Evolutionary conservation across 2,888 invertebrate genomes (phyloP).

Genomic region (Caenorhabditis becei): DNA sequence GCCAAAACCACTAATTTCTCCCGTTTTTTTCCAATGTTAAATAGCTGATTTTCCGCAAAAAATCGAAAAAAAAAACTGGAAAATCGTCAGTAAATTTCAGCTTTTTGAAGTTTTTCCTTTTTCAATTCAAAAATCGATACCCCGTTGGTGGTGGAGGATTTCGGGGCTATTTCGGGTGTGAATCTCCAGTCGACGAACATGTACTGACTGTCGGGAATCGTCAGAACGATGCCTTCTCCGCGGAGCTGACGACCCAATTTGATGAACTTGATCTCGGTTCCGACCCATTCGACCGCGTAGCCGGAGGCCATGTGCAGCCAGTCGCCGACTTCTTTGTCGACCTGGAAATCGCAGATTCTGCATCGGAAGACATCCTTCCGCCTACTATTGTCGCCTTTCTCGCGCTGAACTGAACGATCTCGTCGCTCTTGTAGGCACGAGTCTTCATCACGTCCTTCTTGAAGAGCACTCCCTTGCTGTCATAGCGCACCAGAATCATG

Average conservation of each 20-base stretch:
- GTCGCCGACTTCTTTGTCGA: slow-evolving; percentile 42
- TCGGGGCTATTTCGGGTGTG: slow-evolving; percentile 18
- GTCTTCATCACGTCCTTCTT: slow-evolving; percentile 17
- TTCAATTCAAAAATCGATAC: too few species aligned
- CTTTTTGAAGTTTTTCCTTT: neutral
- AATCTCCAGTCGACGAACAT: slow-evolving; percentile 54
- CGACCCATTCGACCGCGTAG: slow-evolving; percentile 33
- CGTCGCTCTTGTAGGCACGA: slow-evolving; percentile 36
- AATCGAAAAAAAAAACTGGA: too few species aligned
- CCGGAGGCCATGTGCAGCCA: slow-evolving; percentile 10
- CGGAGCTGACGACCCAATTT: slow-evolving; percentile 48
- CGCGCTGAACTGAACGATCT: slow-evolving; percentile 55
- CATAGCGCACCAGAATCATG: slow-evolving; percentile 46
- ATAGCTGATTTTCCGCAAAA: too few species aligned
- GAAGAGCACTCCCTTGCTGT: slow-evolving; percentile 41
- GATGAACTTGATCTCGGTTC: slow-evolving; percentile 60
- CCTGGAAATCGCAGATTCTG: slow-evolving; percentile 29
- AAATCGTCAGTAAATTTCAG: too few species aligned
- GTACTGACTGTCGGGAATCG: slow-evolving; percentile 45
- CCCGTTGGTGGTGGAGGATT: slow-evolving; percentile 1
- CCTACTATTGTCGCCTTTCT: slow-evolving; percentile 34
- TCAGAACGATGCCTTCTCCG: slow-evolving; percentile 59
- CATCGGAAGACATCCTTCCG: too few species aligned
- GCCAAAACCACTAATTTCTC: too few species aligned
- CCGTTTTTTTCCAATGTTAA: too few species aligned